These are phyloP conservation scores for Limanda limanda DNA, from an alignment of 2,113 vertebrate genomes.

Conservation along the genomic window DNA sequence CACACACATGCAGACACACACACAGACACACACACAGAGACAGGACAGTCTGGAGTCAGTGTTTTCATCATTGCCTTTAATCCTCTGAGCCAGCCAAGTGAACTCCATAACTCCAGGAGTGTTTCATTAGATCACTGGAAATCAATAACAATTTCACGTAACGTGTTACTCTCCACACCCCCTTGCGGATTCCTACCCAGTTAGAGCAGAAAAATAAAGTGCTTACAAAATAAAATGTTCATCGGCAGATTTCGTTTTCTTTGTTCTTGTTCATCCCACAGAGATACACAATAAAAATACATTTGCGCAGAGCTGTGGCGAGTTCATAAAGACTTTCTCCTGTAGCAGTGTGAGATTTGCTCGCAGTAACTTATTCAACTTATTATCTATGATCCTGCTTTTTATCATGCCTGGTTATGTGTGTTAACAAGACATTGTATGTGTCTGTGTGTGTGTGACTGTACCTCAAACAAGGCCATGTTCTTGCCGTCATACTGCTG, in stretches of 20 bases:
- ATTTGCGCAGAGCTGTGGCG: neutral
- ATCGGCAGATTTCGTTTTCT: conserved; percentile 12
- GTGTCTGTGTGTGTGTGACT: neutral
- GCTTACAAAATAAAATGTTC: neutral
- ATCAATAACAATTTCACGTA: neutral
- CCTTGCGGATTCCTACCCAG: conserved; percentile 7
- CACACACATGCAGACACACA: neutral
- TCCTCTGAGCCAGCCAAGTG: neutral
- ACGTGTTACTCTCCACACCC: neutral
- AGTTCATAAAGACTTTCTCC: neutral
- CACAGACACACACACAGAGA: neutral
- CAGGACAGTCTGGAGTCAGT: conserved; percentile 12
- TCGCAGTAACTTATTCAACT: neutral
- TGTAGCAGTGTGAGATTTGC: conserved; percentile 22
- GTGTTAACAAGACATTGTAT: neutral
- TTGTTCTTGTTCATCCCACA: neutral
- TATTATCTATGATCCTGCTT: conserved; percentile 4
- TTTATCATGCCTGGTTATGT: neutral
- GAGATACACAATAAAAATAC: neutral
- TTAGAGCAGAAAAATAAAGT: neutral
- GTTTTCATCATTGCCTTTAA: neutral
- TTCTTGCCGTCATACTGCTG: conserved; percentile 96
- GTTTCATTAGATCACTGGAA: conserved; percentile 9
- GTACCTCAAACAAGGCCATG: conserved; percentile 98
- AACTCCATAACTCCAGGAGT: conserved; percentile 4